A percentile compares a stretch with the other conserved stretches of the same genome.
phyloP scores from a whole-genome alignment of 2,888 invertebrate genomes.

The Boloria euphrosyne region DNA sequence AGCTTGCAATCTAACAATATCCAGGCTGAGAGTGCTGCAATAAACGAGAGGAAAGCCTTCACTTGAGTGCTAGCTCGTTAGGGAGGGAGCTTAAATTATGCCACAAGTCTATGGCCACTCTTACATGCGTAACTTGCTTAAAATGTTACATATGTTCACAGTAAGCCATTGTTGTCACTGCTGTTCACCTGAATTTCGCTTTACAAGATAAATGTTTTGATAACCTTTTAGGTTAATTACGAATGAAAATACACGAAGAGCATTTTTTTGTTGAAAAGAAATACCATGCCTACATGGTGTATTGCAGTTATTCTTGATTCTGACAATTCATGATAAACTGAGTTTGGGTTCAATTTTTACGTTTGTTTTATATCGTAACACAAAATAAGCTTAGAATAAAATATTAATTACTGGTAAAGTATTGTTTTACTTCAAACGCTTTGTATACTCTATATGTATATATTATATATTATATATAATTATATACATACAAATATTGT shows the following conservation, averaged over 20 bases:
- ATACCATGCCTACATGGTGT: neutral
- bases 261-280: constrained; percentile 5
- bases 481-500: no score
- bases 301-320: neutral
- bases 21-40: constrained; percentile 58
- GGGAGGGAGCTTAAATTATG: constrained; percentile 71
- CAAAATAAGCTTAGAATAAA: no score
- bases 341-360: neutral
- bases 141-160: constrained; percentile 35
- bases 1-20: constrained; percentile 69
- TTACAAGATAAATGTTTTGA: constrained; percentile 17
- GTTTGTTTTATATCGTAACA: neutral
- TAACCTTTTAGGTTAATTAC: constrained; percentile 27
- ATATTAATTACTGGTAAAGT: no score
- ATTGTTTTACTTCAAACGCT: no score
- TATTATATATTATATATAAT: no score
- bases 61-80: constrained; percentile 74
- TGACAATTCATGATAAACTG: neutral
- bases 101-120: constrained; percentile 56
- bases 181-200: constrained; percentile 20
- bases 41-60: constrained; percentile 56
- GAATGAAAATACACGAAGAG: constrained; percentile 1
- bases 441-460: no score
- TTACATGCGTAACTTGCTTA: constrained; percentile 64
- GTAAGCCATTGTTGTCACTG: constrained; percentile 33